Base-by-base conservation (phyloP, 2,797 vertebrate species). In the Masticophis lateralis region DNA sequence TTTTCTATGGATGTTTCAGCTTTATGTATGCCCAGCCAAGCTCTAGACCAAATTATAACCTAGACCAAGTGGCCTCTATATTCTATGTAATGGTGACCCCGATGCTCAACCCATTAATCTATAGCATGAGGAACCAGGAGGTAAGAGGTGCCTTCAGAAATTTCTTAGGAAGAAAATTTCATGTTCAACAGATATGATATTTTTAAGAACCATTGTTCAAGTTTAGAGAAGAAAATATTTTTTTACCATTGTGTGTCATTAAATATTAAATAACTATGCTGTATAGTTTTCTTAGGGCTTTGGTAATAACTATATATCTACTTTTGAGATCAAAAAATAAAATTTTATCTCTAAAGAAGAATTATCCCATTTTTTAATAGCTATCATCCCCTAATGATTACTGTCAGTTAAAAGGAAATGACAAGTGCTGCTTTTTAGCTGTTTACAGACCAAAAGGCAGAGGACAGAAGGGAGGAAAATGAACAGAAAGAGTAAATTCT, bases 111-210 rank as follows among this genome's bases (percentile, higher is more conserved):
- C 93, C 95, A 25, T 25, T 96, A 18, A 94, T 95, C 83, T 95
- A 96, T 4, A 96, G 95, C 87, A 22, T 96, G 89, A 27, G 57
- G 63, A 96, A 96, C 87, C 92, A 94, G 57, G 95, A 97, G 53
- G 92, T 96, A 55, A 96, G 95, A 47, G 10, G 28, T 53, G 90
- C 90, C 51, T 91, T 91, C 4, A 86, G 37, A 11, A 47, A 32
- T 28, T 13, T 86, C 18, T 2, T 86, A 22, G n/a, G n/a, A 91
- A 86, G 22, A 10, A 1, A 43, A 79, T 22, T 79, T 79, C 18
- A 22, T 43, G 8, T 22, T 22, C 3, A 43, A 22, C 74, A 79
- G 9, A 79, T 10, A 79, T 43, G 18, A 79, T 43, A 8, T 7
- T 32, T 28, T 69, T 66, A 13, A 66, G 28, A 66, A n/a, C 63